A percentile compares a stretch with the other conserved stretches of the same genome.
Conservation (phyloP, 2,113 vertebrate species). For the Electrona antarctica region DNA sequence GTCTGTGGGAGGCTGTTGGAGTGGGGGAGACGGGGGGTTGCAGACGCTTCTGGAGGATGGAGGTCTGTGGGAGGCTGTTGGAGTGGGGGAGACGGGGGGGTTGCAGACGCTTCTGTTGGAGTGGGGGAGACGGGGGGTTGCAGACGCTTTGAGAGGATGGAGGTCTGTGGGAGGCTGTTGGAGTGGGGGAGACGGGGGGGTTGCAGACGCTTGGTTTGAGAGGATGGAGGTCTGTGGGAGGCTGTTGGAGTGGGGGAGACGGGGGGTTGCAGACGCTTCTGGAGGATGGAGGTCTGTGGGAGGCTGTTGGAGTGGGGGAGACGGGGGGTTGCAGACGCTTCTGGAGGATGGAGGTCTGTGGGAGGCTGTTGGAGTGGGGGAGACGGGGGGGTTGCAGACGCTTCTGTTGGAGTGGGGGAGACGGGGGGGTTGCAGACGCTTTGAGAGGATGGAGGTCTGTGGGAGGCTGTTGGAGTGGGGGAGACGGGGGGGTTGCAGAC, state of each 20-base stretch:
- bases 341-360: conserved; percentile 74
- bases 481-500: conserved; percentile 55
- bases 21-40: conserved; percentile 48
- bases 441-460: conserved; percentile 75
- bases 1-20: conserved; percentile 78
- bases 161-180: conserved; percentile 79
- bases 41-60: too few species aligned
- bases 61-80: conserved; percentile 79
- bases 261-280: conserved; percentile 65
- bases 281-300: conserved; percentile 76
- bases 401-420: conserved; percentile 55
- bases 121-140: conserved; percentile 48
- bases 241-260: conserved; percentile 54
- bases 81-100: conserved; percentile 41
- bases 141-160: conserved; percentile 74
- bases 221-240: conserved; percentile 78
- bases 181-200: conserved; percentile 41
- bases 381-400: conserved; percentile 57
- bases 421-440: conserved; percentile 64
- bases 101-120: conserved; percentile 70
- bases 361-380: conserved; percentile 71
- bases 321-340: conserved; percentile 60
- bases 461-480: conserved; percentile 73
- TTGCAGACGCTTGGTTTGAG: conserved; percentile 79
- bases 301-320: conserved; percentile 66